Base-by-base conservation (phyloP, 2,888 invertebrate genomes). In the Euproctis similis region DNA sequence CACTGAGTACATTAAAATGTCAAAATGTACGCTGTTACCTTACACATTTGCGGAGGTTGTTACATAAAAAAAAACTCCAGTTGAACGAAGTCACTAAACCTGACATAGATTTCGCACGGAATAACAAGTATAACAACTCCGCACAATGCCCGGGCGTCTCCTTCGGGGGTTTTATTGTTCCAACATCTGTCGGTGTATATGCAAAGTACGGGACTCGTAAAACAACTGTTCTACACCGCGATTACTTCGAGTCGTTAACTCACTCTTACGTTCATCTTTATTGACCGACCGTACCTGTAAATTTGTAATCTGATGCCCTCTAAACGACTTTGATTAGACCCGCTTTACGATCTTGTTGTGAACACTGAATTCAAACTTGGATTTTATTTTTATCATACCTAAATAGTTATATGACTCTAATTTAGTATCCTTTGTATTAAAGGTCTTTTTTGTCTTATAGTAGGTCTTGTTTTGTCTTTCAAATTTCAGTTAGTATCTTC, bases 231-330 rank as follows among this genome's bases (percentile, higher is more conserved):
- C 61, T 60, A 64, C 48, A 50, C 62, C 50, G 51, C 66, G 67
- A 70, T 75, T 71, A 75, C 72, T 67, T 58, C 47, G 48, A 56
- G 58, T 70, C 66, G 72, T 76, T 75, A 76, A 78, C 75, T 77
- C 75, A 60, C 77, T 73, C 74, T 77, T 72, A 75, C 65, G 56
- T 60, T 67, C 71, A 70, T 71, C 69, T 76, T 77, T 77, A 77
- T 70, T 61, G 68, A 56, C 44, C 58, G 56, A 64, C 66, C 66
- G n/a, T 72, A 76, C 78, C 76, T 78, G 78, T 67, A 65, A 76
- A 76, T 69, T 70, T 65, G 63, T 65, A 69, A 76, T 75, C 64
- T 60, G 59, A 67, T 65, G 54, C 60, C 56, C 45, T 59, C 55
- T 59, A 66, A 65, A 67, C 59, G 54, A 53, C 63, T 65, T 63